These are phyloP conservation scores for Catharus fuscescens DNA, from an alignment of 2,113 vertebrate species.

Conservation along the genomic window DNA sequence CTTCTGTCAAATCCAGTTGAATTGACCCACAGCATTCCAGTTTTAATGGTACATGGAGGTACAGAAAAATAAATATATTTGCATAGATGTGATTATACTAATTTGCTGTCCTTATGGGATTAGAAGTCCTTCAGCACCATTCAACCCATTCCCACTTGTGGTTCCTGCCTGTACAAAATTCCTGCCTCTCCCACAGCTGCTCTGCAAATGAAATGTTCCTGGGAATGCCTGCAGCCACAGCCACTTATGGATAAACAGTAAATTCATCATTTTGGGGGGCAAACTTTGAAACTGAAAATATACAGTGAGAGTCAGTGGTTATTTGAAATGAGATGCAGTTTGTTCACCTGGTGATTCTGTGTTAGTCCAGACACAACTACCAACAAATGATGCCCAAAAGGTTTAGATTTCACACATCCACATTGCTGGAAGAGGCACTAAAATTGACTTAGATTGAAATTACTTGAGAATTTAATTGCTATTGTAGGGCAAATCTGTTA, in stretches of 20 bases:
- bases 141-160: neutral
- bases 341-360: neutral
- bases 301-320: accelerated
- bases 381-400: neutral
- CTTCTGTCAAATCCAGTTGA: neutral
- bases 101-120: neutral
- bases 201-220: neutral
- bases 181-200: neutral
- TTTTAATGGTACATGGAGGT: neutral
- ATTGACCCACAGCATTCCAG: neutral
- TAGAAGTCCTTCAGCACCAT: neutral
- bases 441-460: neutral
- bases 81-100: accelerated
- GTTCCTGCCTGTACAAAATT: neutral
- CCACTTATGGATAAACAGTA: neutral
- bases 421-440: neutral
- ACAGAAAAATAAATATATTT: neutral
- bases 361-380: neutral
- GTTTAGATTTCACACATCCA: neutral
- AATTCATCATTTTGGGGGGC: neutral
- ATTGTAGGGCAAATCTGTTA: neutral
- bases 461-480: neutral
- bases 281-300: neutral
- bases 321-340: neutral
- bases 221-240: neutral